phyloP scores from a whole-genome alignment of 64 coral and sea anemone genomes.

The Trachythela sp. region DNA sequence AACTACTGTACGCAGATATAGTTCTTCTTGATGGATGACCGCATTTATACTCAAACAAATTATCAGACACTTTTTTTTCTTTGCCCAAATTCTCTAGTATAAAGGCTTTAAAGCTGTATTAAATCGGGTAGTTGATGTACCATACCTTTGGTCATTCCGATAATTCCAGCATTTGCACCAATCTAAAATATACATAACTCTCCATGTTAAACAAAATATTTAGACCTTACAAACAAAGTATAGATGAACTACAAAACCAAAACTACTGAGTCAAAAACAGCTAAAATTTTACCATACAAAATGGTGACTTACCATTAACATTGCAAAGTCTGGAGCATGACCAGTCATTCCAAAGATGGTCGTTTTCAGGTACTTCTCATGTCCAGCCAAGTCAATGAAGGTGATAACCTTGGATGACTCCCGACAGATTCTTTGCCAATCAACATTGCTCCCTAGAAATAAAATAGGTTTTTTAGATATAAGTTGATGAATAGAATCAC shows the following conservation, averaged over 20 bases:
- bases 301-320: slow-evolving; percentile 75
- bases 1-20: too few species aligned
- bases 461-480: not conserved
- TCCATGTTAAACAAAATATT: too few species aligned
- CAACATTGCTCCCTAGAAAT: slow-evolving; percentile 4
- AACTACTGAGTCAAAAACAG: not conserved
- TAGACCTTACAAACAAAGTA: too few species aligned
- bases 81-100: too few species aligned
- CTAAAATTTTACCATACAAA: not conserved
- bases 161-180: slow-evolving; percentile 98
- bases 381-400: slow-evolving; percentile 96
- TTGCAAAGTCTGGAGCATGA: slow-evolving; percentile 99
- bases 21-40: too few species aligned
- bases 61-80: too few species aligned
- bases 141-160: slow-evolving; percentile 99
- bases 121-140: too few species aligned
- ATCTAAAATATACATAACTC: slow-evolving; percentile 48
- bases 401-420: slow-evolving; percentile 53
- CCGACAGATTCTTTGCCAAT: slow-evolving; percentile 3
- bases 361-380: slow-evolving; percentile 92
- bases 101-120: too few species aligned
- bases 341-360: slow-evolving; percentile 99
- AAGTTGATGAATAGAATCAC: not conserved
- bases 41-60: too few species aligned
- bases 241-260: too few species aligned